phyloP scores from a whole-genome alignment of 2,797 vertebrate genomes.

The Phoeniculus purpureus region DNA sequence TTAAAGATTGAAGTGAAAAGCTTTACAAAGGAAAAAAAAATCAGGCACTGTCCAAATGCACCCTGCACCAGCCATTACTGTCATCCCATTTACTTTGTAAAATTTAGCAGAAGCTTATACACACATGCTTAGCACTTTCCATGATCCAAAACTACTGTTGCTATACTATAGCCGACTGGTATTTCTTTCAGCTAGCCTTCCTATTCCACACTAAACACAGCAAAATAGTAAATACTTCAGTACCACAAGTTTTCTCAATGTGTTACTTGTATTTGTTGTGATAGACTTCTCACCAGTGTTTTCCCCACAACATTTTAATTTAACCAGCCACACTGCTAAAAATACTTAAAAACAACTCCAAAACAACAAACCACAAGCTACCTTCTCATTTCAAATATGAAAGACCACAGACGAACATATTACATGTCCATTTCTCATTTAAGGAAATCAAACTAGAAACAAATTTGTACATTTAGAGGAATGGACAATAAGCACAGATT shows the following conservation, averaged over 20 bases:
- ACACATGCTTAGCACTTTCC: not conserved
- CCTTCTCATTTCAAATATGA: not conserved
- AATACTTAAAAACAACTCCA: not conserved
- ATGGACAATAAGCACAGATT: not conserved
- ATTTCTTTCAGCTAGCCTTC: not conserved
- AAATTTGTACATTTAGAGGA: not conserved
- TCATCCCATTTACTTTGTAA: not conserved
- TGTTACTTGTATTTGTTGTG: not conserved
- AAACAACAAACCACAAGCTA: not conserved
- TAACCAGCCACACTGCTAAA: not conserved
- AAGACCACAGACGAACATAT: not conserved
- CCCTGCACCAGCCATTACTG: not conserved
- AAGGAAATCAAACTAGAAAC: not conserved
- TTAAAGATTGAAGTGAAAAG: not conserved
- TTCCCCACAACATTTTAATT: not conserved
- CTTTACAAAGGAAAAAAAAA: not conserved
- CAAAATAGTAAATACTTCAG: not conserved
- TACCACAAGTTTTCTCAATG: not conserved
- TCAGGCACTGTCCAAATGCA: not conserved
- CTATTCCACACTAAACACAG: not conserved
- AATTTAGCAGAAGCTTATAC: not conserved
- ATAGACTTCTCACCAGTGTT: not conserved
- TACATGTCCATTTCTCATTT: not conserved
- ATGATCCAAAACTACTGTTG: not conserved
- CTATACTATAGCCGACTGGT: not conserved